Percentiles rank a stretch among this genome's conserved stretches.
Conservation (phyloP, 2,888 invertebrate species). For the Dicyrtoma fusca region DNA sequence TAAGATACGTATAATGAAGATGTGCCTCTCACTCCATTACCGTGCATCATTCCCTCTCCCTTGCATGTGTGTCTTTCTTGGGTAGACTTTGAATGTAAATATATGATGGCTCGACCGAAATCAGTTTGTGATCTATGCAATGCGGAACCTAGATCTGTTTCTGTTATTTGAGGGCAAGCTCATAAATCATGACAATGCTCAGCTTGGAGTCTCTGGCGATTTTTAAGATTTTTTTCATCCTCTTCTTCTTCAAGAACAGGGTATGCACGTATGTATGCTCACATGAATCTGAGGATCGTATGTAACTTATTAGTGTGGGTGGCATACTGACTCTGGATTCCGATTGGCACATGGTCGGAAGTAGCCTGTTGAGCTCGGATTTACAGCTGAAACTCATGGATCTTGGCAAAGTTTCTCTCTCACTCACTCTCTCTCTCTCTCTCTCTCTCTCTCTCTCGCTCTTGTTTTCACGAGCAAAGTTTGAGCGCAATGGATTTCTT, state of each 20-base stretch:
- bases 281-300: too few species aligned
- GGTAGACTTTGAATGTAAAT: not conserved
- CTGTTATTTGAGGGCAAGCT: constrained; percentile 25
- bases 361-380: constrained; percentile 42
- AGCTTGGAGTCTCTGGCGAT: constrained; percentile 21
- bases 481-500: not conserved
- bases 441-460: constrained; percentile 4
- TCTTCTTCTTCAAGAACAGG: constrained; percentile 5
- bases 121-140: constrained; percentile 4
- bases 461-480: constrained; percentile 15
- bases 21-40: too few species aligned
- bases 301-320: constrained; percentile 28
- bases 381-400: constrained; percentile 35
- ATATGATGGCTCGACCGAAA: not conserved
- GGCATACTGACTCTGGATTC: constrained; percentile 23
- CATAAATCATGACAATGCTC: constrained; percentile 37
- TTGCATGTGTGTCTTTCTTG: constrained; percentile 2
- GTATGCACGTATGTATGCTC: not conserved
- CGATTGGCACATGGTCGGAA: constrained; percentile 42
- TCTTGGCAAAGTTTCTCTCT: constrained; percentile 32
- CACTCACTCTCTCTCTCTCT: constrained; percentile 16
- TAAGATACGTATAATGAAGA: too few species aligned
- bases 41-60: too few species aligned
- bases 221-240: constrained; percentile 7
- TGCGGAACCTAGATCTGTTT: constrained; percentile 31